phyloP scores from a whole-genome alignment of 2,113 vertebrate genomes.

The Tachysurus fulvidraco region DNA sequence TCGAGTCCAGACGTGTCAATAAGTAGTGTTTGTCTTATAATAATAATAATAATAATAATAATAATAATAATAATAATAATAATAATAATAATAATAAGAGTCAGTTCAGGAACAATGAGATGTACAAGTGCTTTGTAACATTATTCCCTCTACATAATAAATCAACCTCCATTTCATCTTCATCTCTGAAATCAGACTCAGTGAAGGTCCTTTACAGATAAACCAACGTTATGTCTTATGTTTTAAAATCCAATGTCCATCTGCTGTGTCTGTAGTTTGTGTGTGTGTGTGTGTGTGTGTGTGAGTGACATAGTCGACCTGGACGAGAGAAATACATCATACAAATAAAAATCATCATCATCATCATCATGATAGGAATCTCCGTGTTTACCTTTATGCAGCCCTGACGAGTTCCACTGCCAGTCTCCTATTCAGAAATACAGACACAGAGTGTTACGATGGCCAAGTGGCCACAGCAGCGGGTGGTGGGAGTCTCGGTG shows the following conservation, averaged over 20 bases:
- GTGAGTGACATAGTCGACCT: background rate
- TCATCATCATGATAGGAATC: conserved; percentile 26
- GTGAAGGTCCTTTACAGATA: background rate
- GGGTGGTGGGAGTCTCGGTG: background rate
- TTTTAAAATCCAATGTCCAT: background rate
- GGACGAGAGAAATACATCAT: background rate
- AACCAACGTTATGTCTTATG: background rate
- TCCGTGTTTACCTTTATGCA: conserved; percentile 55
- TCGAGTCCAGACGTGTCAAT: no score
- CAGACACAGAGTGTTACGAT: conserved; percentile 59
- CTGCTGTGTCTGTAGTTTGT: background rate
- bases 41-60: background rate
- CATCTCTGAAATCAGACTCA: background rate
- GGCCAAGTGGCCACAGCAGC: conserved; percentile 36
- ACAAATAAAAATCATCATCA: background rate
- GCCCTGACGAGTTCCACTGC: conserved; percentile 59
- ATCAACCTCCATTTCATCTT: background rate
- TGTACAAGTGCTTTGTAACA: background rate
- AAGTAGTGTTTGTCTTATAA: background rate
- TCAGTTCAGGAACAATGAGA: background rate
- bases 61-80: background rate
- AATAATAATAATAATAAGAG: background rate
- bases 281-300: background rate
- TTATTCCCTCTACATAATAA: background rate
- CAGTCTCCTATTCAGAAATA: conserved; percentile 63